Evolutionary conservation across 2,888 invertebrate genomes (phyloP).

Genomic region (Temnothorax ravouxi): DNA sequence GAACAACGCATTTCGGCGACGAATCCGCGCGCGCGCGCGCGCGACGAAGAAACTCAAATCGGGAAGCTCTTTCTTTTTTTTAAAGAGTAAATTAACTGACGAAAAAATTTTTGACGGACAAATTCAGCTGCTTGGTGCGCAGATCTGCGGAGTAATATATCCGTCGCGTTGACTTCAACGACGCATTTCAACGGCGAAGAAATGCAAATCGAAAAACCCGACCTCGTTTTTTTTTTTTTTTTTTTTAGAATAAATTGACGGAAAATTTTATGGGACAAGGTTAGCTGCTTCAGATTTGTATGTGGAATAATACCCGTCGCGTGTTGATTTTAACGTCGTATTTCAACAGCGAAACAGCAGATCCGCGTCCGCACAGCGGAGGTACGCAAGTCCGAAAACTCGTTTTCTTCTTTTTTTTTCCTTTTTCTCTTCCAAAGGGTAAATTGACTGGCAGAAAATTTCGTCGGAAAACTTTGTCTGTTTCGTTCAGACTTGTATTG

Average conservation of each 20-base stretch:
- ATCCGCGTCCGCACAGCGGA: not conserved
- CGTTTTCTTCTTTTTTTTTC: not conserved
- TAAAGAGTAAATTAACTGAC: not conserved
- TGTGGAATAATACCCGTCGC: too few species aligned
- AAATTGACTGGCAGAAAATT: not conserved
- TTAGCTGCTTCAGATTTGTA: not conserved
- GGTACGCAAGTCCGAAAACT: not conserved
- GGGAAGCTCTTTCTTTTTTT: not conserved
- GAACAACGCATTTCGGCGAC: not conserved
- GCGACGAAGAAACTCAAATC: not conserved
- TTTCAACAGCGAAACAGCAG: too few species aligned
- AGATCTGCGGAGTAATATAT: not conserved
- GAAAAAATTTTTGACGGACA: not conserved
- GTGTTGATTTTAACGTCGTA: too few species aligned
- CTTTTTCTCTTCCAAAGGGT: not conserved
- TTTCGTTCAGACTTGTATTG: not conserved
- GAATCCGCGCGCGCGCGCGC: too few species aligned
- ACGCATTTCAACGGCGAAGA: not conserved
- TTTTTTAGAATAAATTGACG: too few species aligned
- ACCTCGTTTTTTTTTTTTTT: too few species aligned
- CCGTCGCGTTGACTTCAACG: not conserved
- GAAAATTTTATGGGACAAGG: not conserved
- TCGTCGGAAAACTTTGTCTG: not conserved
- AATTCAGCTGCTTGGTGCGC: not conserved
- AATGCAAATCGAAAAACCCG: too few species aligned